Percentiles rank a stretch among this genome's conserved stretches.
Conservation (phyloP, 2,113 vertebrate genomes). For the Ceyx margarethae region DNA sequence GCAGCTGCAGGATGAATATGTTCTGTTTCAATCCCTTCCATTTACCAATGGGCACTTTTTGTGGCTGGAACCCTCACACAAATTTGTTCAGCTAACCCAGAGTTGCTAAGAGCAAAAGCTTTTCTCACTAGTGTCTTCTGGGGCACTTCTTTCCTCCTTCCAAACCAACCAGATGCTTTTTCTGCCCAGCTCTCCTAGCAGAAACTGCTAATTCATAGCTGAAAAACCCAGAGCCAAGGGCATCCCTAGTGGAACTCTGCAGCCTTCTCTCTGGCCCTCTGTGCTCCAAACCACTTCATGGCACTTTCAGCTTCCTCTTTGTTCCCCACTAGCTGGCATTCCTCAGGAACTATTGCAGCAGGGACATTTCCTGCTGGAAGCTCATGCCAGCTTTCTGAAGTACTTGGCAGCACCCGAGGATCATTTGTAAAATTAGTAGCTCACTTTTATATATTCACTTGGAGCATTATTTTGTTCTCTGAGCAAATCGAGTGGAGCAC, state of each 20-base stretch:
- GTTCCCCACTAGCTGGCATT: background rate
- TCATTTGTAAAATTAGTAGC: constrained; percentile 46
- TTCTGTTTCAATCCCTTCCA: background rate
- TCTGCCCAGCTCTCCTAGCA: background rate
- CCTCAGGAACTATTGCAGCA: background rate
- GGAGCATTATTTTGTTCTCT: constrained; percentile 28
- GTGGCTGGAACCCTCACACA: background rate
- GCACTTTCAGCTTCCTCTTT: background rate
- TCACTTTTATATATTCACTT: constrained; percentile 28
- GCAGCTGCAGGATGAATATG: background rate
- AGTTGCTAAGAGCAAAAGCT: constrained; percentile 46
- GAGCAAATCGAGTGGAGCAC: background rate
- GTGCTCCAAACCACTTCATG: background rate
- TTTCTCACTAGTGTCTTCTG: constrained; percentile 41
- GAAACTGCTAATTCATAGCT: background rate
- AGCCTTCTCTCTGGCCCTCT: background rate
- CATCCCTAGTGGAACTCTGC: background rate
- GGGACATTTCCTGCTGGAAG: background rate
- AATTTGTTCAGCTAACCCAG: background rate
- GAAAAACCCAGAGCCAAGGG: constrained; percentile 4
- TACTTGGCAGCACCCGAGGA: constrained; percentile 19
- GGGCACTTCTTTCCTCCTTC: constrained; percentile 11
- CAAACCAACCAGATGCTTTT: constrained; percentile 23
- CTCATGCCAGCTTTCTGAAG: constrained; percentile 22
- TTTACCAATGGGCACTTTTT: background rate